These are phyloP conservation scores for Ivindomyrus marchei DNA, from an alignment of 2,113 vertebrate species.

Conservation along the genomic window DNA sequence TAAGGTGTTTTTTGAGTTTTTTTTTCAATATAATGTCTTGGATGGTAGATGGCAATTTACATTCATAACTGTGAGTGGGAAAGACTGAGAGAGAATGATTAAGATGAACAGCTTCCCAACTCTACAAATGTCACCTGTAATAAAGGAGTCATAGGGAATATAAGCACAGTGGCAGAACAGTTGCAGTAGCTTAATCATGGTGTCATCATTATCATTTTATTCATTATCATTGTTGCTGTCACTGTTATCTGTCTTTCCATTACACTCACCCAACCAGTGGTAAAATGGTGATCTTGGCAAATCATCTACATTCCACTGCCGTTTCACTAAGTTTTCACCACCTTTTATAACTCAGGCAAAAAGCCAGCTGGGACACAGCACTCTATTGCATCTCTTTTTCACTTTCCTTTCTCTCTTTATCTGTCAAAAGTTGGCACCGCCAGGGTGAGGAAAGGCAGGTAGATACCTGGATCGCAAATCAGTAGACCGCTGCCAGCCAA, in stretches of 20 bases:
- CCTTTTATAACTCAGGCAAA: background rate
- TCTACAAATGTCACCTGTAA: background rate
- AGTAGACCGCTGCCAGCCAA: background rate
- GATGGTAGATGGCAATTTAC: slow-evolving; percentile 45
- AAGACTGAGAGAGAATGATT: background rate
- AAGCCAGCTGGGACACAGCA: background rate
- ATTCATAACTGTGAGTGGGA: slow-evolving; percentile 7
- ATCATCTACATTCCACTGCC: background rate
- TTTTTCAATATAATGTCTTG: slow-evolving; percentile 18
- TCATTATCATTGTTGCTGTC: background rate
- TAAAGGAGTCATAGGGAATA: background rate
- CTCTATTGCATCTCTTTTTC: background rate
- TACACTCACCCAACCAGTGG: background rate
- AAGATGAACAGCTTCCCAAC: background rate
- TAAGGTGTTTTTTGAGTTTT: slow-evolving; percentile 27
- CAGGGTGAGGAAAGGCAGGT: background rate
- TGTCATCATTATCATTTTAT: background rate
- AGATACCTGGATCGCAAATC: background rate
- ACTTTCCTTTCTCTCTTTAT: background rate
- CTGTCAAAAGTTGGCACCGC: background rate
- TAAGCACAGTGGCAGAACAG: background rate
- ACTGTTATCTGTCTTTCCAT: background rate
- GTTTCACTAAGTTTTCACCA: slow-evolving; percentile 11
- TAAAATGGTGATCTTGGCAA: background rate
- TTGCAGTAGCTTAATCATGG: background rate